A percentile compares a stretch with the other conserved stretches of the same genome.
These are phyloP conservation scores for Choristoneura rosaceana DNA, from an alignment of 2,888 invertebrate genomes.

Conservation along the genomic window DNA sequence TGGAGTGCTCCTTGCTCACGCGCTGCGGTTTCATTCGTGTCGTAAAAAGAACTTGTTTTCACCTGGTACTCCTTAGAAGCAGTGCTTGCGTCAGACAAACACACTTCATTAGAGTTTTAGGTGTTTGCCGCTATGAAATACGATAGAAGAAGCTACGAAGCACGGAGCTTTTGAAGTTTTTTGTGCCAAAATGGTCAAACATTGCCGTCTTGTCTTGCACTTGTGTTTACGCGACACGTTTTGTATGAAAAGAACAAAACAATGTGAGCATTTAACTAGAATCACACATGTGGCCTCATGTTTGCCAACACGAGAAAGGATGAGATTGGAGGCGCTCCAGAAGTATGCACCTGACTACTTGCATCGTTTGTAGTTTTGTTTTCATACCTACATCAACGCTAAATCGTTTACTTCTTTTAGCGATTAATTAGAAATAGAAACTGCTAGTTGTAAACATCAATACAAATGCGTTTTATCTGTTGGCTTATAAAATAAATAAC, in stretches of 20 bases:
- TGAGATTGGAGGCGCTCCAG: constrained; percentile 69
- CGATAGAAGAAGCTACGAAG: constrained; percentile 23
- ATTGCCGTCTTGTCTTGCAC: constrained; percentile 56
- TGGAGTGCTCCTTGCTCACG: constrained; percentile 62
- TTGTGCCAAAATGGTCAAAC: constrained; percentile 47
- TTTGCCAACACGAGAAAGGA: constrained; percentile 66
- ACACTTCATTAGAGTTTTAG: constrained; percentile 65
- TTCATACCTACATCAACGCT: constrained; percentile 40
- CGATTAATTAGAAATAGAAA: no score
- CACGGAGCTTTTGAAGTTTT: constrained; percentile 9
- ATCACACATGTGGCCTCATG: constrained; percentile 74
- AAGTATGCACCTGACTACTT: constrained; percentile 53
- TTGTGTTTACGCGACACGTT: constrained; percentile 76
- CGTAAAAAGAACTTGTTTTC: constrained; percentile 68
- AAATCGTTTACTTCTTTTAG: not conserved
- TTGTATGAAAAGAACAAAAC: constrained; percentile 62
- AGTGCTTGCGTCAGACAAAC: constrained; percentile 57
- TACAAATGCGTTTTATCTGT: not conserved
- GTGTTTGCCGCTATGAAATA: constrained; percentile 45
- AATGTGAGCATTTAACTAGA: constrained; percentile 65
- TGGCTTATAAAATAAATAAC: not conserved
- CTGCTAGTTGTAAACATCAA: no score
- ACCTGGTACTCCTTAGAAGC: constrained; percentile 66
- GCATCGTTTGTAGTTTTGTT: constrained; percentile 44
- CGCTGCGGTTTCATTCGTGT: constrained; percentile 72